These are phyloP conservation scores for Propsilocerus akamusi DNA, from an alignment of 1,140 invertebrate species.

Conservation along the genomic window DNA sequence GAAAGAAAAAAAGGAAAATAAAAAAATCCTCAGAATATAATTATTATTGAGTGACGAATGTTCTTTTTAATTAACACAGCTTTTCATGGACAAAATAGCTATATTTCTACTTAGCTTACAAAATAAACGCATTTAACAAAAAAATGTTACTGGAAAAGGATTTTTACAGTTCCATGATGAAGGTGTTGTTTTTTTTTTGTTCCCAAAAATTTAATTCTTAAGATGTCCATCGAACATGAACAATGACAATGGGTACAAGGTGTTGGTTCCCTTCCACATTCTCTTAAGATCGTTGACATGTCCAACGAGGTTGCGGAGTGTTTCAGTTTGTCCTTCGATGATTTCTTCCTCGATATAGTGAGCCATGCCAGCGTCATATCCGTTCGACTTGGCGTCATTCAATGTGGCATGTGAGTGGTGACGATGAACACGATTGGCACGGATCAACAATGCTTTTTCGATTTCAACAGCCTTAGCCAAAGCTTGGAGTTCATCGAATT, in stretches of 20 bases:
- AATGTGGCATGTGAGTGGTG: slow-evolving; percentile 14
- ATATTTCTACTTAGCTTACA: too few species aligned
- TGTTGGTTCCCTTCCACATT: slow-evolving; percentile 32
- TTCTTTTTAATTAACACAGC: too few species aligned
- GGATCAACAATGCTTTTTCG: slow-evolving; percentile 46
- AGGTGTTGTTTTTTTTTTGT: too few species aligned
- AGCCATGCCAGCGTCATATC: slow-evolving; percentile 45
- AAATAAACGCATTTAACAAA: too few species aligned
- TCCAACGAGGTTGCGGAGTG: slow-evolving; percentile 45
- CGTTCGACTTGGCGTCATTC: slow-evolving; percentile 26
- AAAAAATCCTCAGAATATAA: too few species aligned
- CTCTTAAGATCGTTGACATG: slow-evolving; percentile 49
- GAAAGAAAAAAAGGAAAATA: too few species aligned
- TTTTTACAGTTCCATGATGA: too few species aligned
- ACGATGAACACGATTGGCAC: slow-evolving; percentile 44
- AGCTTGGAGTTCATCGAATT: slow-evolving; percentile 40
- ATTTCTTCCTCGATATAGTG: slow-evolving; percentile 59
- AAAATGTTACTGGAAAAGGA: too few species aligned
- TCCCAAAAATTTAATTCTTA: slow-evolving; percentile 38
- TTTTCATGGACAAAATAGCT: too few species aligned
- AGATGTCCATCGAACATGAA: slow-evolving; percentile 65
- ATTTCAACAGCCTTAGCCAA: slow-evolving; percentile 54
- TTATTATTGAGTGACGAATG: too few species aligned
- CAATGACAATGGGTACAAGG: slow-evolving; percentile 38
- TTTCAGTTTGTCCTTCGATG: slow-evolving; percentile 41